Conservation (phyloP, 2,113 vertebrate species). For the Phasianus colchicus region DNA sequence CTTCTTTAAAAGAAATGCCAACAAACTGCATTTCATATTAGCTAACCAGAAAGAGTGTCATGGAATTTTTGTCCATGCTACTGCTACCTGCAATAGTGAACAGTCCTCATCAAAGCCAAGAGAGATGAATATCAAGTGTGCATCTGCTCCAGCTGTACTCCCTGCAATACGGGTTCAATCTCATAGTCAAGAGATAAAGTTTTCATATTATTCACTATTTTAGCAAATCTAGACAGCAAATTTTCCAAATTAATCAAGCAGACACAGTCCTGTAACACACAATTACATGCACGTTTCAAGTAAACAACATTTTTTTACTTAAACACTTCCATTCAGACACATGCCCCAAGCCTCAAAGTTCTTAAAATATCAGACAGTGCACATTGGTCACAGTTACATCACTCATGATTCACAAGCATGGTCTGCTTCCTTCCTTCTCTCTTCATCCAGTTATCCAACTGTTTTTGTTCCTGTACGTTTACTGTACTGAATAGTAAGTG, state of each 20-base stretch:
- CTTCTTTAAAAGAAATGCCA: background rate
- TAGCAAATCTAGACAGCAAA: background rate
- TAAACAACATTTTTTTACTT: background rate
- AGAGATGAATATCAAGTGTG: background rate
- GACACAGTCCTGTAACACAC: background rate
- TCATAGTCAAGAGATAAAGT: background rate
- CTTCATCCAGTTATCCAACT: background rate
- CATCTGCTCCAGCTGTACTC: background rate
- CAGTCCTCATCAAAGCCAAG: background rate
- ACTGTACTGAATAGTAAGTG: background rate
- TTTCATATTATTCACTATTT: background rate
- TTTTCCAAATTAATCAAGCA: background rate
- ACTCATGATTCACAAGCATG: background rate
- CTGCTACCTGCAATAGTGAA: background rate
- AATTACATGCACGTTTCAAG: background rate
- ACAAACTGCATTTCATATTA: background rate
- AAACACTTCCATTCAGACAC: background rate
- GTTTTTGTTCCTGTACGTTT: background rate
- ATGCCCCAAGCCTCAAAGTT: background rate
- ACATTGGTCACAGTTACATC: background rate
- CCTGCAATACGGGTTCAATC: accelerated
- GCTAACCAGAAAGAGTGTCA: background rate
- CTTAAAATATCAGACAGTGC: background rate
- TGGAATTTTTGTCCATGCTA: background rate
- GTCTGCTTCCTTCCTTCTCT: background rate